Evolutionary conservation across 2,888 invertebrate species (phyloP).

Genomic region (Trissonchulus sp.): DNA sequence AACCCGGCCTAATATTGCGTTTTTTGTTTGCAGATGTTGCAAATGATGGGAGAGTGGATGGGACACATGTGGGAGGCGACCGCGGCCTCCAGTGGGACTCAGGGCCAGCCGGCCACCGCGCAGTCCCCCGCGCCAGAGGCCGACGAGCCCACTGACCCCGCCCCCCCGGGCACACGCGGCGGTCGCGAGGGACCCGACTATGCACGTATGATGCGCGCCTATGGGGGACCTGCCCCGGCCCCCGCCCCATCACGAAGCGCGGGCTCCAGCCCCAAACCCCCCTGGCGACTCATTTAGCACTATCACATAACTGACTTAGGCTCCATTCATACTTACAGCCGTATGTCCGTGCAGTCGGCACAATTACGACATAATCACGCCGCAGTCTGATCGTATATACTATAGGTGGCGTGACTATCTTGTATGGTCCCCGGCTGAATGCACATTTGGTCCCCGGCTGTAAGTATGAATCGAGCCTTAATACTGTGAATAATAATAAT

Average conservation of each 20-base stretch:
- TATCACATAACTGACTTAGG: too few species aligned
- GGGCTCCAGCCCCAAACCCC: neutral
- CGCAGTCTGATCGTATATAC: too few species aligned
- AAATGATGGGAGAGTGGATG: neutral
- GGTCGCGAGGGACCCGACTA: neutral
- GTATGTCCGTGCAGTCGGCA: too few species aligned
- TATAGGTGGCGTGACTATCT: too few species aligned
- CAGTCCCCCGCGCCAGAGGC: neutral
- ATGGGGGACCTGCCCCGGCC: neutral
- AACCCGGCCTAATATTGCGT: too few species aligned
- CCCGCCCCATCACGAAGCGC: neutral
- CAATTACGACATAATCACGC: too few species aligned
- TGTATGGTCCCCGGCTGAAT: too few species aligned
- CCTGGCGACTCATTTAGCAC: too few species aligned
- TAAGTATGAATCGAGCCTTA: too few species aligned
- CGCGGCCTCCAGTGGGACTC: neutral
- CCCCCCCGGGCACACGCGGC: neutral
- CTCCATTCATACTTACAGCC: too few species aligned
- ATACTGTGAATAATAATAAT: too few species aligned
- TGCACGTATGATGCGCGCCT: neutral
- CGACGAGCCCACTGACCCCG: neutral
- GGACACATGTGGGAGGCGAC: neutral
- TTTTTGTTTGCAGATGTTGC: conserved; percentile 4
- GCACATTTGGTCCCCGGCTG: too few species aligned
- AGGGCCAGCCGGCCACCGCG: neutral